These are phyloP conservation scores for Chondrilla cf. caribensis DNA, from an alignment of 37 sponge, comb jelly and placozoan genomes.

Conservation along the genomic window DNA sequence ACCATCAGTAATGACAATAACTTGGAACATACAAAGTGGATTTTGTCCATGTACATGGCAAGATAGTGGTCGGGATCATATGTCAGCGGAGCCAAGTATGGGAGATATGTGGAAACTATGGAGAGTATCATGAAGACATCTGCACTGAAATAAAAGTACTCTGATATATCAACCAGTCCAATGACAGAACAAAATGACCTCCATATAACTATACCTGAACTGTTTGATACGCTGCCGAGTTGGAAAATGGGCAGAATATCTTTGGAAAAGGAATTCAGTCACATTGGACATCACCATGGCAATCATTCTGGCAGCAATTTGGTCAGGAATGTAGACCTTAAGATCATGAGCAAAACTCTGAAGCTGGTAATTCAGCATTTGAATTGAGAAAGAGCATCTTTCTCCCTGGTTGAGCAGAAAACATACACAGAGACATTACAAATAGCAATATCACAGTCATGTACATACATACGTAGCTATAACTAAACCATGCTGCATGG, in stretches of 20 bases:
- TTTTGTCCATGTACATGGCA: neutral
- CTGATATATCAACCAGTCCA: neutral
- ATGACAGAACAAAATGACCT: neutral
- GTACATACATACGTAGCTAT: too few relatives aligned
- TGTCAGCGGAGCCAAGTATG: neutral
- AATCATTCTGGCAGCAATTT: slow-evolving; percentile 22
- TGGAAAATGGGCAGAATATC: slow-evolving; percentile 21
- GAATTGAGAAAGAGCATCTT: slow-evolving; percentile 50
- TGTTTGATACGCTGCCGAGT: neutral
- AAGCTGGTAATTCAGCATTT: slow-evolving; percentile 62
- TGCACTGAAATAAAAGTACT: neutral
- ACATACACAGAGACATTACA: too few relatives aligned
- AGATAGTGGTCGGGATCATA: neutral
- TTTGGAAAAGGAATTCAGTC: slow-evolving; percentile 3
- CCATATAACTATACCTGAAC: neutral
- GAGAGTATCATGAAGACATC: neutral
- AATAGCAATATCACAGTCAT: neutral
- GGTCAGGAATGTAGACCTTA: neutral
- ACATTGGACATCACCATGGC: neutral
- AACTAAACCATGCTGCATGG: too few relatives aligned
- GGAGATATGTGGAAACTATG: neutral
- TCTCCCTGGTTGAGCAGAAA: slow-evolving; percentile 31
- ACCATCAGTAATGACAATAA: neutral
- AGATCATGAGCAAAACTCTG: slow-evolving; percentile 42
- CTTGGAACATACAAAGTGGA: neutral